phyloP scores from a whole-genome alignment of 2,113 vertebrate genomes.

The Leptosomus discolor region DNA sequence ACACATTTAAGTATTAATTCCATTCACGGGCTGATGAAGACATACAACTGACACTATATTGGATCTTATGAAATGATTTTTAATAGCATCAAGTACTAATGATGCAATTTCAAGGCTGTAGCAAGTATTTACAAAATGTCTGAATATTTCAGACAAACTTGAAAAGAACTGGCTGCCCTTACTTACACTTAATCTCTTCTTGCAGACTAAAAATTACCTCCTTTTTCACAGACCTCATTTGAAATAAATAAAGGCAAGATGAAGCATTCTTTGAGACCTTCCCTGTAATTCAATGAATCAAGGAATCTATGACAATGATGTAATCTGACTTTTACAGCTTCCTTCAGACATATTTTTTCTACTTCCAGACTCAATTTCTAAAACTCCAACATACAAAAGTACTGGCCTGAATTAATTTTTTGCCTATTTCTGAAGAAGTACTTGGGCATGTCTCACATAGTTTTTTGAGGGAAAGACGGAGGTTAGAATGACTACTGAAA shows the following conservation, averaged over 20 bases:
- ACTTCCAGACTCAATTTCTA: background rate
- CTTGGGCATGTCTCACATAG: background rate
- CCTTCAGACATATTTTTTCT: background rate
- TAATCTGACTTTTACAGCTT: background rate
- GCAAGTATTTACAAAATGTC: background rate
- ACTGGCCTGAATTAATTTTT: background rate
- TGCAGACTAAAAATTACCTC: background rate
- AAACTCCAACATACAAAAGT: background rate
- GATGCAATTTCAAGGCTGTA: background rate
- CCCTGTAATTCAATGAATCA: background rate
- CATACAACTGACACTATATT: background rate
- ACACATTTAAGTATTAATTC: background rate
- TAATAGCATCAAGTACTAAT: background rate
- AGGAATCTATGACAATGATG: background rate
- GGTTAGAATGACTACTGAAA: background rate
- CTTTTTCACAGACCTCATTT: background rate
- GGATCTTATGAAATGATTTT: background rate
- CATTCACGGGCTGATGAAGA: background rate
- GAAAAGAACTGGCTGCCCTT: background rate
- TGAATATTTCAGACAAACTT: background rate
- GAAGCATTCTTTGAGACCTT: background rate
- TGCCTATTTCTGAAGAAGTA: background rate
- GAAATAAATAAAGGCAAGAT: background rate
- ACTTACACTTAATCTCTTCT: background rate
- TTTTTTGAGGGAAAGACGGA: background rate